Percentiles rank a stretch among this genome's conserved stretches.
Evolutionary conservation across 2,113 vertebrate genomes (phyloP).

Genomic region (Candoia aspera): DNA sequence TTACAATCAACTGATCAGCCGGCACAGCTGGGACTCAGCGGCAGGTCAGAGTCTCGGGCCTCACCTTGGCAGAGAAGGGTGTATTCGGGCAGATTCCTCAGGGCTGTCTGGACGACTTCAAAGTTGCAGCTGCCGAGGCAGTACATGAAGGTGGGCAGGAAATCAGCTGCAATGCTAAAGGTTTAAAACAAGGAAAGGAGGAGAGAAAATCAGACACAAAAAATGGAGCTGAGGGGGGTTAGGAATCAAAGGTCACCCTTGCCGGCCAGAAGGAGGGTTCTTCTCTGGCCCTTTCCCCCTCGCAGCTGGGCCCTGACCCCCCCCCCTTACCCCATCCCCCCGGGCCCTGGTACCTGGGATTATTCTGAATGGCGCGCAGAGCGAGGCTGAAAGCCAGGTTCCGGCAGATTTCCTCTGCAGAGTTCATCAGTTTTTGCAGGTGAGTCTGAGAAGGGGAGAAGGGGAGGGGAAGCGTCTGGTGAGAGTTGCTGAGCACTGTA

Average conservation of each 20-base stretch:
- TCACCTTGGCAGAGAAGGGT: slow-evolving; percentile 95
- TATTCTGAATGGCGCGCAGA: slow-evolving; percentile 92
- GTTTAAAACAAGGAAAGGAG: background rate
- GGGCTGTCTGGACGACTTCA: slow-evolving; percentile 93
- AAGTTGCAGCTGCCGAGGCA: slow-evolving; percentile 94
- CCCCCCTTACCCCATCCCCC: background rate
- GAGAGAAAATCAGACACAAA: too few relatives aligned
- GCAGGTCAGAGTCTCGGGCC: background rate
- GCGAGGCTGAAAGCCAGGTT: slow-evolving; percentile 93
- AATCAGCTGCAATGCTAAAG: slow-evolving; percentile 87
- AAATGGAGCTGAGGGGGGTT: background rate
- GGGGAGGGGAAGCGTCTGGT: too few relatives aligned
- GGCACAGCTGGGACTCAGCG: background rate
- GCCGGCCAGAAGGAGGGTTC: background rate
- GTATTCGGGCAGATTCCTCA: slow-evolving; percentile 93
- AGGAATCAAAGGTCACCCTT: background rate
- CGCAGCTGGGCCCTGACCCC: background rate
- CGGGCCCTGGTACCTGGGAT: slow-evolving; percentile 80
- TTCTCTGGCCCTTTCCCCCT: background rate
- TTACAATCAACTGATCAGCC: background rate
- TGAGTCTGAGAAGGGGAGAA: slow-evolving; percentile 78
- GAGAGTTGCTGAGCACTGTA: background rate
- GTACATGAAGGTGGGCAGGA: slow-evolving; percentile 96
- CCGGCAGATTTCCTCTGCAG: slow-evolving; percentile 89
- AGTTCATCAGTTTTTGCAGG: slow-evolving; percentile 93